Evolutionary conservation across 2,888 invertebrate species (phyloP), one percentile per base, ranked within the genome.

Genomic region (Tillus elongatus): DNA sequence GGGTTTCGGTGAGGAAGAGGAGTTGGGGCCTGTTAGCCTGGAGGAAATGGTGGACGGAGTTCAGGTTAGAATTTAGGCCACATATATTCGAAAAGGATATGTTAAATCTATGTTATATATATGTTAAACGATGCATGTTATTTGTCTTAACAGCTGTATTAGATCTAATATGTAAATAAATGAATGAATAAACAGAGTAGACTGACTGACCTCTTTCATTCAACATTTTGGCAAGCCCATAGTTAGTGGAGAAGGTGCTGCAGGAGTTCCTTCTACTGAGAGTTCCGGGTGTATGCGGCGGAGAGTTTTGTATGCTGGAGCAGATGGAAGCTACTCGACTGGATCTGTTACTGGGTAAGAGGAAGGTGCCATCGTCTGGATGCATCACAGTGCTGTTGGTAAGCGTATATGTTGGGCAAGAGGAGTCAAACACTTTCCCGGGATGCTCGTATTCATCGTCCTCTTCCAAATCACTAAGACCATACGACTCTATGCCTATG

Each of bases 371-470:
- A 63, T 90, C 90, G 60, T 88, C 88, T 1, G 91, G 91, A 67
- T 91, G 91, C 66, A 88, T 73, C 10, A 92, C 87, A 42, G 82
- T 86, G 58, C 91, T 86, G 57, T 86, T 90, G 3, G 91, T 92
- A 54, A 76, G 85, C 0, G 92, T 92, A 57, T 83, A 91, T 4
- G 89, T 74, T 44, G 85, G 83, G 37, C 79, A 78, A 8, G 87
- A 79, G 42, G 76, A 73, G 49, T 86, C 85, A 58, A 86, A 79
- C 39, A 82, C 73, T 61, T 82, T 80, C 31, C 82, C 79, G 11
- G 82, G 82, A 56, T 76, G 72, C 2, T 66, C 50, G 63, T 80
- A 74, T 51, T 82, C 83, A 35, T 74, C 76, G 52, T 83, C 82
- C 55, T 88, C 88, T 61, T 85, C 87, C 30, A 75, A 63, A 56